Conservation (phyloP, 2,888 invertebrate genomes). For the Hipparchia semele region DNA sequence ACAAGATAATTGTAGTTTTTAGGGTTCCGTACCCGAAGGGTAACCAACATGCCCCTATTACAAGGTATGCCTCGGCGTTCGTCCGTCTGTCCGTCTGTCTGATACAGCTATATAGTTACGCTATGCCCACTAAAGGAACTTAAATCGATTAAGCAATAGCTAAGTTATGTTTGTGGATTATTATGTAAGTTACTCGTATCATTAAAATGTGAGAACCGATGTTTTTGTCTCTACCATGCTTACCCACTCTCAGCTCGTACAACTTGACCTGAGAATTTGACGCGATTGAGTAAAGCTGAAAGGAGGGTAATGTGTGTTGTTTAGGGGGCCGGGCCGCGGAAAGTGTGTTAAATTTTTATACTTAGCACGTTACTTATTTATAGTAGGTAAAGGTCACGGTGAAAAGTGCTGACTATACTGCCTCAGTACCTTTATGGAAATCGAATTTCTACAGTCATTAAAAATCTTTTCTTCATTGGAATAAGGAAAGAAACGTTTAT, state of each 20-base stretch:
- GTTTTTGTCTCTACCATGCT: constrained; percentile 27
- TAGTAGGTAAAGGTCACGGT: no score
- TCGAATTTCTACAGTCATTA: no score
- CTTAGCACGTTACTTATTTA: neutral
- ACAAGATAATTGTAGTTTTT: neutral
- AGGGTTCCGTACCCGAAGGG: no score
- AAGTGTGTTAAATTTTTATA: constrained; percentile 29
- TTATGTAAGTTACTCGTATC: constrained; percentile 20
- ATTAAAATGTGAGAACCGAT: constrained; percentile 26
- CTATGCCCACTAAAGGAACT: no score
- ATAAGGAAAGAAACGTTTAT: no score
- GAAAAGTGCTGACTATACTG: no score
- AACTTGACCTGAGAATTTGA: constrained; percentile 38
- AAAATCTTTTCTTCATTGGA: no score
- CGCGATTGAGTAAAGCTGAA: constrained; percentile 41
- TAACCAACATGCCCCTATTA: no score
- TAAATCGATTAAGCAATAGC: neutral
- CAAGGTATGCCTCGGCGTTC: no score
- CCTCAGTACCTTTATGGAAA: no score
- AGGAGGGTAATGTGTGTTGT: constrained; percentile 36
- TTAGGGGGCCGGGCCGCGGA: constrained; percentile 30
- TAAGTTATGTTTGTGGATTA: neutral
- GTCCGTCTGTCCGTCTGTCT: no score
- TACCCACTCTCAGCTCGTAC: constrained; percentile 1
- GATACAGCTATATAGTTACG: no score